A percentile compares a stretch with the other conserved stretches of the same genome.
These are phyloP conservation scores for Nerophis lumbriciformis DNA, from an alignment of 2,113 vertebrate genomes.

Conservation along the genomic window DNA sequence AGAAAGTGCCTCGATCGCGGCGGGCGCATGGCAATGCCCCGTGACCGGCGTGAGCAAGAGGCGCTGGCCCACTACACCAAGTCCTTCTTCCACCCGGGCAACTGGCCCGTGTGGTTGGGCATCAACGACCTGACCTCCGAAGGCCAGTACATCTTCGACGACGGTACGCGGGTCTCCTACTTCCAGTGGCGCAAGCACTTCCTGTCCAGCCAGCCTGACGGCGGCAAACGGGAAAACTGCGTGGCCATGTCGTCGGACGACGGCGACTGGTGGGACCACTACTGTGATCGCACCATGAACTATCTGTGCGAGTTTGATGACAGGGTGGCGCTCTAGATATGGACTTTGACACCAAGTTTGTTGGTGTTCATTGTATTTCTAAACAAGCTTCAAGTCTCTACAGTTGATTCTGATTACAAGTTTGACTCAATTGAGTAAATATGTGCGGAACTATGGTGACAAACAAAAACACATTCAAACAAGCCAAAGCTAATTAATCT, in stretches of 20 bases:
- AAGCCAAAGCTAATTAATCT: too few relatives aligned
- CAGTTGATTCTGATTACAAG: too few relatives aligned
- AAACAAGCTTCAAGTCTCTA: too few relatives aligned
- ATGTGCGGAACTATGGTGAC: too few relatives aligned
- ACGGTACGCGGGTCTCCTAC: conserved; percentile 77
- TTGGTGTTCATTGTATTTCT: too few relatives aligned
- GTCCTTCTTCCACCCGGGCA: conserved; percentile 75
- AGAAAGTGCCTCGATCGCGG: conserved; percentile 76
- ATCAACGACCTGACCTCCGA: conserved; percentile 81
- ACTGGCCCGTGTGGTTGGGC: conserved; percentile 88
- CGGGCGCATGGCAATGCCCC: conserved; percentile 81
- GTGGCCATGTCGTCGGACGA: conserved; percentile 85
- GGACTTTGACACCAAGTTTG: too few relatives aligned
- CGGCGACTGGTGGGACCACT: conserved; percentile 91
- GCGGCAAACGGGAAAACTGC: conserved; percentile 83
- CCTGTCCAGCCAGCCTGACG: conserved; percentile 83
- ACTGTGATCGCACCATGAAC: conserved; percentile 83
- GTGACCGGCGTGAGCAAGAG: conserved; percentile 77
- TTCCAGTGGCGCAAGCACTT: conserved; percentile 85
- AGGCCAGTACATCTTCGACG: conserved; percentile 82
- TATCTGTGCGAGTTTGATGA: conserved; percentile 83
- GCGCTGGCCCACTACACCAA: conserved; percentile 77
- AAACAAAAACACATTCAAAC: too few relatives aligned
- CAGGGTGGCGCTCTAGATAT: conserved; percentile 54
- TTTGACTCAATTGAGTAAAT: too few relatives aligned